Base-by-base conservation (phyloP, 2,888 invertebrate species). In the Coenonympha glycerion region DNA sequence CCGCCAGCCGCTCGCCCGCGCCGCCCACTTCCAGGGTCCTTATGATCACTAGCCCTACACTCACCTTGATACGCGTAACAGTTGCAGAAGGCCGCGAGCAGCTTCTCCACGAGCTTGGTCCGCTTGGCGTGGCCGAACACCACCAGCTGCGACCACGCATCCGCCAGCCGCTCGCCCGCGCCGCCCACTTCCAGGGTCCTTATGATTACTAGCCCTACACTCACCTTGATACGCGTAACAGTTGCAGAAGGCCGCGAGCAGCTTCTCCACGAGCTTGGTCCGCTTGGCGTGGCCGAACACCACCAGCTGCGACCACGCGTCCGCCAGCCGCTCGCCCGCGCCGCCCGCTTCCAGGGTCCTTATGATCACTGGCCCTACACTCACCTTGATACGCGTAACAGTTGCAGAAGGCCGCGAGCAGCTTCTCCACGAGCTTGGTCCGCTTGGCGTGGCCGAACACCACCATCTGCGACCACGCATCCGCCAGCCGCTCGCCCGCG, bases 61-160 rank as follows among this genome's bases (percentile, higher is more conserved):
- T n/a, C n/a, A 86, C 86, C 80, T 70, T 87, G 86, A 16, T 71
- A 71, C 21, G 69, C 66, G 57, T 83, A 83, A 49, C 79, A 79
- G 60, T 60, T 75, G 63, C 62, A 63, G 89, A 95, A 90, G 4
- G 93, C 90, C 3, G 86, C 74, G 0, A 95, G 75, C 0, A 92
- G 69, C 3, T 76, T 71, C 42, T 87, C 87, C 0, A 93, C 66
- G 1, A 94, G 76, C 36, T 84, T 79, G 50, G 89, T 88, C 31
- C 92, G 88, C 55, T 88, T 86, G 0, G 88, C 85, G 59, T 91
- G 91, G 56, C 93, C 93, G 71, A 94, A 95, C 49, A 92, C 81
- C 0, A 93, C 84, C 64, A 95, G 89, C 62, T 96, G 94, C 0
- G 94, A 92, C 95, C 95, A 96, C 37, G 95, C 80, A 64, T 90